phyloP scores from a whole-genome alignment of 2,797 vertebrate genomes.

The Kryptolebias ocellatus region DNA sequence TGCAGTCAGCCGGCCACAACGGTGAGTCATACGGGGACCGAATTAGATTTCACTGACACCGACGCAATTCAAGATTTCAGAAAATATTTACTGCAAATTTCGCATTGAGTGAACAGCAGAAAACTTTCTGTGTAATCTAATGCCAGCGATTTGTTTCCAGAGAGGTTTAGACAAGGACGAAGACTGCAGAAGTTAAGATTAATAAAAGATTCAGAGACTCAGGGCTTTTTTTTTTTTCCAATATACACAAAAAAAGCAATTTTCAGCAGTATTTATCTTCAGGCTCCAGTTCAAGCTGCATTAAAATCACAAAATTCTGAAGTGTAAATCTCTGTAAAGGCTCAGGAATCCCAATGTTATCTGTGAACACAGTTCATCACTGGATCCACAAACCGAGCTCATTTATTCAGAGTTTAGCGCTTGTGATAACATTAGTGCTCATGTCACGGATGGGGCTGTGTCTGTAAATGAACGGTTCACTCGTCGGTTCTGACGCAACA shows the following conservation, averaged over 20 bases:
- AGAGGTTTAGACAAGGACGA: background rate
- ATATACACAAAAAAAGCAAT: background rate
- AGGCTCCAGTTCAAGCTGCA: background rate
- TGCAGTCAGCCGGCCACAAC: conserved; percentile 79
- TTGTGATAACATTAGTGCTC: too few relatives aligned
- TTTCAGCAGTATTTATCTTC: background rate
- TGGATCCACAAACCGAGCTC: too few relatives aligned
- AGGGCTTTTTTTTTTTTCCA: background rate
- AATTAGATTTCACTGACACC: background rate
- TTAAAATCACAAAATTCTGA: background rate
- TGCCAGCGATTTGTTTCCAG: background rate
- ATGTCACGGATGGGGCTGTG: too few relatives aligned
- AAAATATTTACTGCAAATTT: background rate
- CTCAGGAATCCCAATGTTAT: too few relatives aligned
- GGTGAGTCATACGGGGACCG: conserved; percentile 53
- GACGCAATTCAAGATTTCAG: background rate
- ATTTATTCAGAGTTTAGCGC: too few relatives aligned
- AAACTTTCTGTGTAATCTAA: background rate
- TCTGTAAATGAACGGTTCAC: too few relatives aligned
- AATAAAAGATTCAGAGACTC: too few relatives aligned
- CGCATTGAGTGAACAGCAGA: background rate
- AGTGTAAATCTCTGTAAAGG: background rate
- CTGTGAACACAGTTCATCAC: background rate
- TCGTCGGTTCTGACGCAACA: too few relatives aligned
- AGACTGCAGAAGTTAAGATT: background rate